A percentile compares a stretch with the other conserved stretches of the same genome.
Evolutionary conservation across 2,113 vertebrate genomes (phyloP).

Genomic region (Malaclemys terrapin): DNA sequence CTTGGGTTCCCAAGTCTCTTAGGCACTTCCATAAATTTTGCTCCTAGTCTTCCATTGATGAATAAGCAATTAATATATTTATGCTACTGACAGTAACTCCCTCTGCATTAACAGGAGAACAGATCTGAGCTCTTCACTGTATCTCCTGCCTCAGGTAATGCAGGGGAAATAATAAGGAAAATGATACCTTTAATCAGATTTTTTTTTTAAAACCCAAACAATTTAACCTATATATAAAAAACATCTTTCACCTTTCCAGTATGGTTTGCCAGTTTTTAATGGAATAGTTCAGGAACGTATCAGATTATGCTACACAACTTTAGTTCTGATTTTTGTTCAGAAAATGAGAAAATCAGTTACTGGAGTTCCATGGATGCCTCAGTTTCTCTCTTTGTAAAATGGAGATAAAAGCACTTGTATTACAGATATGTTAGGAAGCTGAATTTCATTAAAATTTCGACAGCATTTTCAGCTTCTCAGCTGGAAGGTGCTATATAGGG

Average conservation of each 20-base stretch:
- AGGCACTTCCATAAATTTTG: not conserved
- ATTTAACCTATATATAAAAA: not conserved
- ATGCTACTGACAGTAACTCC: not conserved
- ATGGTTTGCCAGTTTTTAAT: not conserved
- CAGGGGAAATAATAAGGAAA: not conserved
- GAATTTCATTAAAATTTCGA: not conserved
- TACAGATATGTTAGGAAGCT: not conserved
- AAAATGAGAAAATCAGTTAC: not conserved
- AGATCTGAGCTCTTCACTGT: not conserved
- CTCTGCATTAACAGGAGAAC: not conserved
- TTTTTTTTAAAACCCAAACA: not conserved
- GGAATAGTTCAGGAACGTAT: not conserved
- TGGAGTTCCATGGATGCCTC: not conserved
- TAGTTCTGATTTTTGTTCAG: not conserved
- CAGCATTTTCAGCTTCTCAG: not conserved
- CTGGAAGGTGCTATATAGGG: not conserved
- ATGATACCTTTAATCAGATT: not conserved
- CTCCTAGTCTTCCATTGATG: not conserved
- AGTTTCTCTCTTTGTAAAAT: not conserved
- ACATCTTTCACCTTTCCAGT: not conserved
- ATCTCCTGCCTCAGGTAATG: not conserved
- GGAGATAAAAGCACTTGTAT: not conserved
- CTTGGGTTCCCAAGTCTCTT: not conserved
- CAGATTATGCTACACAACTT: not conserved
- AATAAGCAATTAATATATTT: not conserved